Evolutionary conservation across 2,113 vertebrate species (phyloP), one percentile per base, ranked within the genome.

Genomic region (Galemys pyrenaicus): DNA sequence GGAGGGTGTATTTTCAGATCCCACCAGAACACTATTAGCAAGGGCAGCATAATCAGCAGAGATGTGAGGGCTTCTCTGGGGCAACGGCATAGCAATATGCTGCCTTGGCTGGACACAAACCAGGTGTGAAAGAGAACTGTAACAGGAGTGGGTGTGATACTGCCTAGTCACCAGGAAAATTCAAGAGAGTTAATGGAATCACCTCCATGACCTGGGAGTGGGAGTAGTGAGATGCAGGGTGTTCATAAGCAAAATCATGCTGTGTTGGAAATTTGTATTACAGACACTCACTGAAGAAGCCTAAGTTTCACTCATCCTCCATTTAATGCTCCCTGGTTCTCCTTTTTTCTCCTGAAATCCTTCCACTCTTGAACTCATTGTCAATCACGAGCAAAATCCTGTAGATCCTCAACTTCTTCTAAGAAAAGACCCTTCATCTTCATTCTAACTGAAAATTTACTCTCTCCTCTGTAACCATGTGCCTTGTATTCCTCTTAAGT

Each of bases 141-240:
- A 92, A 70, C 7, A 30, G 1, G 5, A 26, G 12, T 6, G 13
- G 56, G n/a, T 2, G 0, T 20, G 37, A 19, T 5, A 13, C 30
- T 24, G 11, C n/a, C 9, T 54, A 30, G 17, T 9, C 32, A 5
- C 56, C 28, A 60, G 46, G 28, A 85, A 54, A 77, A 77, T 8
- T 28, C 54, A 39, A 35, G 54, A 41, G 35, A 73, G n/a, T 19
- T 35, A 24, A n/a, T 1, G 10, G 24, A 32, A 44, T 19, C 35
- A 73, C 8, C 16, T 0, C 32, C 0, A 0, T 35, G 54, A 11
- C 24, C 17, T 15, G 1, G 24, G 22, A 39, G 35, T 15, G 1
- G 24, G 22, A 39, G 35, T 2, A 32, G 17, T 16, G n/a, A 90
- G 46, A 78, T 1, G 10, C 2, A 64, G 8, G 13, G 30, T 12